phyloP scores from a whole-genome alignment of 64 coral and sea anemone genomes.

The Trachythela sp. region DNA sequence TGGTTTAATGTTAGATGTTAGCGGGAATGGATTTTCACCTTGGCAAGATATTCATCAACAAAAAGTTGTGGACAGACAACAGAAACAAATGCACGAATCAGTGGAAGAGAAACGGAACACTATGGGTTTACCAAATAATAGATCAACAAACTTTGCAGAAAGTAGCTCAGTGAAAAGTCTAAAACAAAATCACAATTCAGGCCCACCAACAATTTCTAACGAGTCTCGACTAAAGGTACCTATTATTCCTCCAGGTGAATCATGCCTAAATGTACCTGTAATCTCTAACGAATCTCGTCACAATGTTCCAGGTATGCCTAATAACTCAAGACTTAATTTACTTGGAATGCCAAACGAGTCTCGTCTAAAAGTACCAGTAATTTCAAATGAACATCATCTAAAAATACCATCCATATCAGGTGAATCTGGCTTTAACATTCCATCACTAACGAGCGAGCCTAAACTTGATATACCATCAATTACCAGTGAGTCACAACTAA shows the following conservation, averaged over 20 bases:
- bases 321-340: not conserved
- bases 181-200: slow-evolving; percentile 2
- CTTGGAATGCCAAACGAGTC: not conserved
- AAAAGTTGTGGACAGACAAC: not conserved
- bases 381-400: not conserved
- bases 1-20: slow-evolving; percentile 9
- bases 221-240: not conserved
- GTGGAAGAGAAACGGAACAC: not conserved
- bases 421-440: not conserved
- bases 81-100: not conserved
- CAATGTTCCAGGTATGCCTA: not conserved
- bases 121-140: not conserved
- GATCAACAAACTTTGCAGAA: not conserved
- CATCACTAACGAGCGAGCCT: not conserved
- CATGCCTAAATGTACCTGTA: not conserved
- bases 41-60: slow-evolving; percentile 20
- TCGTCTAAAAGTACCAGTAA: not conserved
- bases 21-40: slow-evolving; percentile 16
- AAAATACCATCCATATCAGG: not conserved
- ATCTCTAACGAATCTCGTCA: not conserved
- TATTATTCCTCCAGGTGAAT: not conserved
- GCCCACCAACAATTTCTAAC: not conserved
- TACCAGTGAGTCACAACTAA: not conserved
- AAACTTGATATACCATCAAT: slow-evolving; percentile 3
- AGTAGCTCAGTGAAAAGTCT: not conserved